phyloP scores from a whole-genome alignment of 2,888 invertebrate genomes.

The Volucella zonaria region DNA sequence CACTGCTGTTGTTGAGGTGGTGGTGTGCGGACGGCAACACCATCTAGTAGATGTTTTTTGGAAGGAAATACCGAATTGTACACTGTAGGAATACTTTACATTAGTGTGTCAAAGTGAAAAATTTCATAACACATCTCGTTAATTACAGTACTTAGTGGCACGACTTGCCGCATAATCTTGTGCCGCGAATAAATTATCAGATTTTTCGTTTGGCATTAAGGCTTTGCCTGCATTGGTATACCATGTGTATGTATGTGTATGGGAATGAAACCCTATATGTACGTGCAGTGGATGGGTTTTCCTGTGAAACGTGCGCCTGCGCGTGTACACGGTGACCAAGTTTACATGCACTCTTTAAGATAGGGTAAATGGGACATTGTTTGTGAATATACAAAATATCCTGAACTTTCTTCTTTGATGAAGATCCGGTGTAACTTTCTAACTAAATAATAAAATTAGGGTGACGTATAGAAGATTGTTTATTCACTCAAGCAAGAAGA shows the following conservation, averaged over 20 bases:
- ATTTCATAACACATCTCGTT: slow-evolving; percentile 72
- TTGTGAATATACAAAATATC: background rate
- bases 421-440: too few species aligned
- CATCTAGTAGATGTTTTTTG: slow-evolving; percentile 22
- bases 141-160: slow-evolving; percentile 70
- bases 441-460: too few species aligned
- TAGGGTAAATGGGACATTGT: slow-evolving; percentile 42
- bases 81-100: slow-evolving; percentile 11
- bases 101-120: slow-evolving; percentile 45
- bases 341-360: slow-evolving; percentile 14
- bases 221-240: slow-evolving; percentile 12
- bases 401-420: too few species aligned
- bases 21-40: background rate
- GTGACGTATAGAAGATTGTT: too few species aligned
- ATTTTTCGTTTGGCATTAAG: slow-evolving; percentile 42
- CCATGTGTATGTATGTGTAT: slow-evolving; percentile 23
- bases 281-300: slow-evolving; percentile 45
- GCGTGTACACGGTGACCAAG: slow-evolving; percentile 59
- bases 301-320: slow-evolving; percentile 52
- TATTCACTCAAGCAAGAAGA: too few species aligned
- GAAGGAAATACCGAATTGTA: slow-evolving; percentile 14
- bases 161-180: slow-evolving; percentile 66
- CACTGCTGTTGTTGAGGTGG: background rate
- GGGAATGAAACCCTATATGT: slow-evolving; percentile 2
- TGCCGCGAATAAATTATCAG: slow-evolving; percentile 62